Evolutionary conservation across 2,888 invertebrate genomes (phyloP), one percentile per base, ranked within the genome.

Genomic region (Falcaria lacertinaria): DNA sequence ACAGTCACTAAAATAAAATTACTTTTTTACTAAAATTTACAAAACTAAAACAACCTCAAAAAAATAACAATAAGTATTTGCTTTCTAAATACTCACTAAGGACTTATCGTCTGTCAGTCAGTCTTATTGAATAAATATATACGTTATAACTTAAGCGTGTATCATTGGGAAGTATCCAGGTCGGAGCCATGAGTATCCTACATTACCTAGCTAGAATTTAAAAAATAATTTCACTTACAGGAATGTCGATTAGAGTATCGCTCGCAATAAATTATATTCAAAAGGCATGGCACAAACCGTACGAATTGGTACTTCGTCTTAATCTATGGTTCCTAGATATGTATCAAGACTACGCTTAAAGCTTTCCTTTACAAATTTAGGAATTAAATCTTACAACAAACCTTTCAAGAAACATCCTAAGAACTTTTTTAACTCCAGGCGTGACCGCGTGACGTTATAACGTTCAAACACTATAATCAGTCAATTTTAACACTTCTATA

Each of bases 281-380:
- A 58, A 74, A 69, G 71, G 70, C 73, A 71, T 74, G 69, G 66
- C 67, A 73, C 68, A 58, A 62, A 70, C 60, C 55, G 57, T 49
- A 60, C 63, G 45, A 57, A 55, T 57, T 47, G 42, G 40, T 57
- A 53, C 37, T 53, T 48, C 44, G 36, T 44, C 48, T 59, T 54
- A 54, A 48, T 47, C 45, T 56, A 54, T 57, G 53, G 52, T 50
- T 61, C 58, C 65, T 67, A 70, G 74, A 80, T 79, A 80, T 77
- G 75, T 76, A 64, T 73, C 62, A 67, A 72, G 60, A 74, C 66
- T 68, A 66, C 58, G 49, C 56, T 77, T 79, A 82, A 79, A 81
- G 79, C 74, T 79, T 74, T 69, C 58, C 60, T 71, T 72, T 63
- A 68, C 61, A 67, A 60, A 60, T 63, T 55, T 45, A 54, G 47